Evolutionary conservation across 2,113 vertebrate species (phyloP).

Genomic region (Charadrius vociferus): DNA sequence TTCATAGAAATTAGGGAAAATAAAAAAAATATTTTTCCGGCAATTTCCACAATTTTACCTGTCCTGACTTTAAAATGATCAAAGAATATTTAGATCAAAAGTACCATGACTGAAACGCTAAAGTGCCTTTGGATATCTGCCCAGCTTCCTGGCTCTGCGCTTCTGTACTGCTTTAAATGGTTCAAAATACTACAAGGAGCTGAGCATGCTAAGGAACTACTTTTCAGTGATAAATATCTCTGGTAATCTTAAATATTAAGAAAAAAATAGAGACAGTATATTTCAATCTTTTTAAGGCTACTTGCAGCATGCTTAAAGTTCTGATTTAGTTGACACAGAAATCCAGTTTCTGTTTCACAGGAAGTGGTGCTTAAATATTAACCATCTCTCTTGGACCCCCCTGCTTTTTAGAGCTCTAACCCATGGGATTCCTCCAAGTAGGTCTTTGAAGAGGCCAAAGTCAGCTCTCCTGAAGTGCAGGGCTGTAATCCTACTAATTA

Average conservation of each 20-base stretch:
- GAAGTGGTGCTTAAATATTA: not conserved
- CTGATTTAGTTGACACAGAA: not conserved
- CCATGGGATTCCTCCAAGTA: not conserved
- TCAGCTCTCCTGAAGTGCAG: not conserved
- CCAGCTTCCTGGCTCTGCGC: not conserved
- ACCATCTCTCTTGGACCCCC: not conserved
- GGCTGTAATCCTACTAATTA: not conserved
- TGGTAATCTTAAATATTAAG: not conserved
- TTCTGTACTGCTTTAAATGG: not conserved
- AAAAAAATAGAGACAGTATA: not conserved
- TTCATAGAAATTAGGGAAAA: not conserved
- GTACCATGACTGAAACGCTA: not conserved
- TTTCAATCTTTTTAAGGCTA: not conserved
- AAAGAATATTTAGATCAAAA: not conserved
- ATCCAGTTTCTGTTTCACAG: not conserved
- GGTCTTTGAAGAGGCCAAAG: not conserved
- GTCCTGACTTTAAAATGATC: not conserved
- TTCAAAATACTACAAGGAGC: not conserved
- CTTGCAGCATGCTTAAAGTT: not conserved
- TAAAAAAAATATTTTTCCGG: not conserved
- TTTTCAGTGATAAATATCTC: not conserved
- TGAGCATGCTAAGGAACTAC: not conserved
- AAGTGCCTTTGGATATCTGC: not conserved
- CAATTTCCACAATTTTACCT: not conserved
- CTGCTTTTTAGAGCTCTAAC: not conserved